Base-by-base conservation (phyloP, 2,113 vertebrate genomes). In the Lophochroa leadbeateri region DNA sequence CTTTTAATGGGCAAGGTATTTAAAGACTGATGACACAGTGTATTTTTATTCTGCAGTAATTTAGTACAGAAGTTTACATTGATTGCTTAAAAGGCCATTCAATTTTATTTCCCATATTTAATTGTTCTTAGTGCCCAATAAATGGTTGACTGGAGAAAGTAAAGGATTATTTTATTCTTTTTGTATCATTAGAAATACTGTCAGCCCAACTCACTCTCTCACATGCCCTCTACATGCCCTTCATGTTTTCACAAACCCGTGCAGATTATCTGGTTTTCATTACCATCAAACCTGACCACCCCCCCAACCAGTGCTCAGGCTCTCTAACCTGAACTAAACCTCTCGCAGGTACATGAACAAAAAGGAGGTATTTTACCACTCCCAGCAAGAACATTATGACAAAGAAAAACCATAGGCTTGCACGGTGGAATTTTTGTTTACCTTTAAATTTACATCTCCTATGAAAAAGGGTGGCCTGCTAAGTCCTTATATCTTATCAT, bases 31-130 rank as follows among this genome's bases (percentile, higher is more conserved):
- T 98, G 97, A 97, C 97, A 97, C 82, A 91, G 94, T 96, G 60
- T 94, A 97, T 98, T 98, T 97, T 97, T 96, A 97, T 96, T 98
- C 96, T 94, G 96, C 93, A 61, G 94, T 98, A 97, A 98, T 98
- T 98, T 97, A 97, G 97, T 97, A 97, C 97, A 98, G 97, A 97
- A 98, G 97, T 98, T 98, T 97, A 98, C 96, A 98, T 97, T 98
- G 98, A 98, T 97, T 97, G 90, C 96, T 97, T 97, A 97, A 97
- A 97, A 97, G 94, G 94, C 97, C 89, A 95, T 94, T 97, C 71
- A 3, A 94, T 98, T 98, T 98, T 98, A 98, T 98, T 98, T 97
- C 96, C 93, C 90, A 96, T 98, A 97, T 98, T 97, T 98, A 98
- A 98, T 98, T 98, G 97, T 98, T 98, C 97, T 96, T 97, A 96